phyloP scores from a whole-genome alignment of 2,113 vertebrate genomes.

The Muscicapa adusta region DNA sequence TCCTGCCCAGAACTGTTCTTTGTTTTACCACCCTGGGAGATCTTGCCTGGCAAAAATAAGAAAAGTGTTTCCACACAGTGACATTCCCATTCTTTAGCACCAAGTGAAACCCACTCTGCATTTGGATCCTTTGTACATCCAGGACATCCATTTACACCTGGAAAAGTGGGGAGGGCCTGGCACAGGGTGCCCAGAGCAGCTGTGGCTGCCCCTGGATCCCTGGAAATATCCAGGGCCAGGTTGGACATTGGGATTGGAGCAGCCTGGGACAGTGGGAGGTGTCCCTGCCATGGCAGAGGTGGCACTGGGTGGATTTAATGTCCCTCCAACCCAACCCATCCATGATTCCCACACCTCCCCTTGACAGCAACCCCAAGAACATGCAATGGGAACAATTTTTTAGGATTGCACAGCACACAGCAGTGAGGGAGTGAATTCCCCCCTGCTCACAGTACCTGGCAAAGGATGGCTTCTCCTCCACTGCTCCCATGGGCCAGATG shows the following conservation, averaged over 20 bases:
- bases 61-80: neutral
- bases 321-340: neutral
- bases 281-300: neutral
- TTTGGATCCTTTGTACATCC: neutral
- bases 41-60: neutral
- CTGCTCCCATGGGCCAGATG: slow-evolving; percentile 71
- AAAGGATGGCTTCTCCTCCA: slow-evolving; percentile 87
- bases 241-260: rapidly evolving
- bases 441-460: slow-evolving; percentile 79
- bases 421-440: neutral
- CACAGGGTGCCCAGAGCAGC: neutral
- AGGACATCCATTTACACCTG: neutral
- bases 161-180: neutral
- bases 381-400: neutral
- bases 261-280: neutral
- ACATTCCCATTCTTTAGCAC: neutral
- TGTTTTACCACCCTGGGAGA: neutral
- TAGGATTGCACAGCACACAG: neutral
- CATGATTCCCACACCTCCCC: neutral
- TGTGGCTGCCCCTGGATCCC: neutral
- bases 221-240: neutral
- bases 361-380: neutral
- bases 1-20: neutral
- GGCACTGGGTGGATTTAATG: rapidly evolving
- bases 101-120: neutral